These are phyloP conservation scores for Malurus melanocephalus DNA, from an alignment of 2,113 vertebrate species.

Conservation along the genomic window DNA sequence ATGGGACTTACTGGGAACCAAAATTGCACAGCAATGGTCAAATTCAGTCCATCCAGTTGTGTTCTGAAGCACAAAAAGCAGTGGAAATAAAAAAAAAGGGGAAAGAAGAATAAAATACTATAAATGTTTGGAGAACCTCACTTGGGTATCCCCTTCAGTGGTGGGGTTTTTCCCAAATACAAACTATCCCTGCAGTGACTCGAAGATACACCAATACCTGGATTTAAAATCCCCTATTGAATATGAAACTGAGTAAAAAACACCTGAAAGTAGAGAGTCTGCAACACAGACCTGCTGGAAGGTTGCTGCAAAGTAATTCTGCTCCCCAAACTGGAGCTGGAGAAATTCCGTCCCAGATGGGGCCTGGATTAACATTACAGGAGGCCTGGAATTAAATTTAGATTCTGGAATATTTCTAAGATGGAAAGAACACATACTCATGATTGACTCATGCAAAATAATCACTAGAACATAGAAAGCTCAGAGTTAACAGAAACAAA, in stretches of 20 bases:
- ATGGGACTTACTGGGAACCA: background rate
- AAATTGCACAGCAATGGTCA: background rate
- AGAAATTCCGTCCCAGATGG: background rate
- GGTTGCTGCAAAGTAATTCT: background rate
- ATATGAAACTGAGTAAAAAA: background rate
- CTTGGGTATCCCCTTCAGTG: background rate
- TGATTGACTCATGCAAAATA: background rate
- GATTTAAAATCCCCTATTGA: background rate
- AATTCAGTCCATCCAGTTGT: background rate
- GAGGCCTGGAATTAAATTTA: background rate
- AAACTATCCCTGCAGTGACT: background rate
- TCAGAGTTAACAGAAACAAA: slow-evolving; percentile 10
- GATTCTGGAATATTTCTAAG: background rate
- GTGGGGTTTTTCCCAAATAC: background rate
- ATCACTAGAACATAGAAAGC: background rate
- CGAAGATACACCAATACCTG: fast-evolving
- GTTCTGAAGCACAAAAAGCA: background rate
- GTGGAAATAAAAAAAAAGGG: background rate
- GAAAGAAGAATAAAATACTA: background rate
- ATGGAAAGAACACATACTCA: background rate
- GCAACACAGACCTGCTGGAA: background rate
- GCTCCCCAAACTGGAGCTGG: background rate
- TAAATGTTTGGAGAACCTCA: background rate
- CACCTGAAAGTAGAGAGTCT: background rate
- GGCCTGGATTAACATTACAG: background rate